A percentile compares a stretch with the other conserved stretches of the same genome.
phyloP scores from a whole-genome alignment of 2,888 invertebrate genomes.

The Drosophila atroscutellata region DNA sequence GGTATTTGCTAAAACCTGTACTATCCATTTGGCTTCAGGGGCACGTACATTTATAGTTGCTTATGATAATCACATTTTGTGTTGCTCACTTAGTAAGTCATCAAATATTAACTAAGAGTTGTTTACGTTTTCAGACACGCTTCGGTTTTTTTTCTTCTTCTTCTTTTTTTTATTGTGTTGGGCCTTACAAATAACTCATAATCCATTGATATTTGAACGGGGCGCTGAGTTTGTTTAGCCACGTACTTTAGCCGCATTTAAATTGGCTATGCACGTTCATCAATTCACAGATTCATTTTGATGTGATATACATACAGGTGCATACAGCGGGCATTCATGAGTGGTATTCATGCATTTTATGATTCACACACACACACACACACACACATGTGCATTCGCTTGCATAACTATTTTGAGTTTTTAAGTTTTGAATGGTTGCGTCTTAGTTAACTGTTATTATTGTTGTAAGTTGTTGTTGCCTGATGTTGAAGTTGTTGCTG shows the following conservation, averaged over 20 bases:
- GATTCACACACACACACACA: constrained; percentile 44
- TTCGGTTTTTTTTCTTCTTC: constrained; percentile 15
- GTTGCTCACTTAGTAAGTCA: constrained; percentile 37
- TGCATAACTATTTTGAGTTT: constrained; percentile 58
- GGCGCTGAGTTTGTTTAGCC: constrained; percentile 20
- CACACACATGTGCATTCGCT: constrained; percentile 48
- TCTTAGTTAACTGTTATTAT: constrained; percentile 50
- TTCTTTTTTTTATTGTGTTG: neutral
- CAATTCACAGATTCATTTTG: constrained; percentile 58
- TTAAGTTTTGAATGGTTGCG: constrained; percentile 49
- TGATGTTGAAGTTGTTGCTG: constrained; percentile 29
- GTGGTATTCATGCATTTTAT: constrained; percentile 46
- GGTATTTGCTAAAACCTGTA: constrained; percentile 3
- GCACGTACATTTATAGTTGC: constrained; percentile 30
- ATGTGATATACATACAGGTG: constrained; percentile 26
- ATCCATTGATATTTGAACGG: constrained; percentile 38
- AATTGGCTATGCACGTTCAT: constrained; percentile 72
- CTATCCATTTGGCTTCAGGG: neutral
- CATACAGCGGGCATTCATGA: constrained; percentile 44
- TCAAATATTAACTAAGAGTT: constrained; percentile 21
- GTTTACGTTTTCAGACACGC: constrained; percentile 37
- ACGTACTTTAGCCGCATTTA: constrained; percentile 43
- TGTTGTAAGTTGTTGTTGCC: constrained; percentile 28
- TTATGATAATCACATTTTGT: constrained; percentile 18
- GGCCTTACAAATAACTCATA: constrained; percentile 12